Evolutionary conservation across 2,888 invertebrate genomes (phyloP).

Genomic region (Agrochola lota): DNA sequence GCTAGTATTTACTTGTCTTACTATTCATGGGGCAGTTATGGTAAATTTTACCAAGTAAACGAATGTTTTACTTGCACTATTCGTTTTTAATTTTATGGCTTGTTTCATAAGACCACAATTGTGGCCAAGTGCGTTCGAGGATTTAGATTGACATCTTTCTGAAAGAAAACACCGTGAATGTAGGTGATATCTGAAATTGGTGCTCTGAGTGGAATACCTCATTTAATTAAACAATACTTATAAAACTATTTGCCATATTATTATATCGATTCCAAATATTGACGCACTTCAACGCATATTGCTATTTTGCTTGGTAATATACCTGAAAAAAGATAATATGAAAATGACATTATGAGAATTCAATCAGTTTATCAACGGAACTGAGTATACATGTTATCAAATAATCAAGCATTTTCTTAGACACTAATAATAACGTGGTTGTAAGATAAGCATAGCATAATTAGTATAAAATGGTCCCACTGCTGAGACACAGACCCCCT

Average conservation of each 20-base stretch:
- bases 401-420: background rate
- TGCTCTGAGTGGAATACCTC: background rate
- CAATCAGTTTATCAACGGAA: background rate
- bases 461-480: too few species aligned
- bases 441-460: too few species aligned
- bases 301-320: background rate
- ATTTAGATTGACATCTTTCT: background rate
- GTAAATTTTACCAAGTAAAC: constrained; percentile 57
- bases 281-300: background rate
- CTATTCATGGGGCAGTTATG: constrained; percentile 58
- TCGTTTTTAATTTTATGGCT: background rate
- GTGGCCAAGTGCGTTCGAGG: background rate
- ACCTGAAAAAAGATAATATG: background rate
- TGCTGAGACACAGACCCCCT: too few species aligned
- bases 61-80: constrained; percentile 8
- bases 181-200: background rate
- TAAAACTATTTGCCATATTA: background rate
- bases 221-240: too few species aligned
- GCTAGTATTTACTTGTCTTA: constrained; percentile 68
- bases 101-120: too few species aligned
- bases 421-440: background rate
- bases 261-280: background rate
- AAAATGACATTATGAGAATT: background rate
- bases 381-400: background rate
- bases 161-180: background rate